phyloP scores from a whole-genome alignment of 2,797 vertebrate species.

The Aldrovandia affinis region DNA sequence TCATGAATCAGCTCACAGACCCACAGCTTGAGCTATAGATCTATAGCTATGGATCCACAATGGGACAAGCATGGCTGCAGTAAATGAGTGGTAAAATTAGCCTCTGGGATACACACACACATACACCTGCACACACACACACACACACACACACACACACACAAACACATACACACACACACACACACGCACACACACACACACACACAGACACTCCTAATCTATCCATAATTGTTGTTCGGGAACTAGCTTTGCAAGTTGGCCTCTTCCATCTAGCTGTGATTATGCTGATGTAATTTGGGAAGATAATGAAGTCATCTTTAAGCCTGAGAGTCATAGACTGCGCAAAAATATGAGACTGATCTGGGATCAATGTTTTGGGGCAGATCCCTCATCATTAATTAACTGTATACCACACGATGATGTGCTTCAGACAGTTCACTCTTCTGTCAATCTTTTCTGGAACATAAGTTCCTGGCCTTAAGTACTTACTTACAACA shows the following conservation, averaged over 20 bases:
- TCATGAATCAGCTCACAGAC: not conserved
- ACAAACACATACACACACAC: not conserved
- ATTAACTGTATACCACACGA: not conserved
- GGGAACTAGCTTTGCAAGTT: not conserved
- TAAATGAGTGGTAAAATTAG: not conserved
- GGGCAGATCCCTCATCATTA: not conserved
- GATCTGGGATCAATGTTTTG: not conserved
- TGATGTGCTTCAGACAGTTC: not conserved
- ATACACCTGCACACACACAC: conserved; percentile 7
- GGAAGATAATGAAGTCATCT: not conserved
- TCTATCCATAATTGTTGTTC: no score
- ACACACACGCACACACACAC: not conserved
- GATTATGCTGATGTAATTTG: not conserved
- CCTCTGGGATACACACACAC: not conserved
- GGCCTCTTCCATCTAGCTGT: not conserved
- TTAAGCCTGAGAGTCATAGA: no score
- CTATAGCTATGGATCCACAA: no score
- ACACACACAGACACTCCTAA: no score
- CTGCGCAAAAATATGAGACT: no score
- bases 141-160: not conserved
- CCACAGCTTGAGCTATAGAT: no score
- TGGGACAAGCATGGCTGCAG: not conserved
- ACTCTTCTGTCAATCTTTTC: no score
- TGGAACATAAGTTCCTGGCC: no score
- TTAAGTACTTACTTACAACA: no score